These are phyloP conservation scores for Ptychobarbus kaznakovi DNA, from an alignment of 2,797 vertebrate species.

Conservation along the genomic window DNA sequence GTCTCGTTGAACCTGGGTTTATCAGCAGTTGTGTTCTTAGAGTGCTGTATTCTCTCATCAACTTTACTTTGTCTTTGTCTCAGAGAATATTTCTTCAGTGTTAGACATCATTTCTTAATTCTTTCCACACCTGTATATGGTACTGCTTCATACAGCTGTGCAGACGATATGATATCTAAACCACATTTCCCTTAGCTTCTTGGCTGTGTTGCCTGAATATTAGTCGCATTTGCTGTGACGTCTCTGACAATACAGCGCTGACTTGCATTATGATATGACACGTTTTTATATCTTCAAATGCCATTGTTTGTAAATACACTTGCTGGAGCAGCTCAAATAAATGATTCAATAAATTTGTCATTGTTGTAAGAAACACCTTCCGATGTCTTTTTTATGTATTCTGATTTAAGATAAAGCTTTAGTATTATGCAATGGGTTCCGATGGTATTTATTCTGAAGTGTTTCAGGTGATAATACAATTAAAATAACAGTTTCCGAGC, in stretches of 20 bases:
- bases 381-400: not conserved
- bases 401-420: not conserved
- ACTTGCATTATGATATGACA: constrained; percentile 57
- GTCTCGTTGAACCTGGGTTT: constrained; percentile 26
- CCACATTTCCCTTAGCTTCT: constrained; percentile 28
- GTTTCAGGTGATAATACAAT: constrained; percentile 1
- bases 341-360: constrained; percentile 76
- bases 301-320: constrained; percentile 83
- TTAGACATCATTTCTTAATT: constrained; percentile 34
- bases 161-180: constrained; percentile 33
- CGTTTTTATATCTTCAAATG: constrained; percentile 65
- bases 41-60: constrained; percentile 37
- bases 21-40: constrained; percentile 49
- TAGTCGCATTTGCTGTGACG: constrained; percentile 37
- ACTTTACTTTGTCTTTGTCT: constrained; percentile 5
- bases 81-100: constrained; percentile 29
- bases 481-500: not conserved
- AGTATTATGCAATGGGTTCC: not conserved
- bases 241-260: constrained; percentile 48
- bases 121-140: constrained; percentile 21
- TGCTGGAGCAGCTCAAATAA: constrained; percentile 80
- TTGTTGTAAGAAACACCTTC: constrained; percentile 69
- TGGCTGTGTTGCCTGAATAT: constrained; percentile 33
- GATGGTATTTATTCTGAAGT: not conserved
- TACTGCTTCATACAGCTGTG: constrained; percentile 35